Evolutionary conservation across 1,140 invertebrate genomes (phyloP).

Genomic region (Wasmannia auropunctata): DNA sequence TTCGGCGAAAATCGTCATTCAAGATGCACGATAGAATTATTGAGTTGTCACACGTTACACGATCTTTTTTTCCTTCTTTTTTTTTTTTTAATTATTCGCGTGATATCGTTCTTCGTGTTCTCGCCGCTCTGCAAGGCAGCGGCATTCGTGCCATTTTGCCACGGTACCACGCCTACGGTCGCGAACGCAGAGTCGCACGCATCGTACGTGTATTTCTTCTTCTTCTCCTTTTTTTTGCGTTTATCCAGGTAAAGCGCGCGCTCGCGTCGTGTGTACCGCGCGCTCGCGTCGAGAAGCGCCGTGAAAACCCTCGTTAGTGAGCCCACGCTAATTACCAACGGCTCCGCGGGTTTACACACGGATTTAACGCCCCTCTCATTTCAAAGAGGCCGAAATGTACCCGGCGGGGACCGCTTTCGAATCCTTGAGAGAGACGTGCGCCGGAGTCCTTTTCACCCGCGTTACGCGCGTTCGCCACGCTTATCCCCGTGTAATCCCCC

Average conservation of each 20-base stretch:
- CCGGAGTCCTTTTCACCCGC: conserved; percentile 50
- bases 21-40: background rate
- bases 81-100: background rate
- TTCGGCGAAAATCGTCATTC: background rate
- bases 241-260: conserved; percentile 71
- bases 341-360: conserved; percentile 78
- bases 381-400: conserved; percentile 75
- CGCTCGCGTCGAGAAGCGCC: conserved; percentile 58
- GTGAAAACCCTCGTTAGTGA: conserved; percentile 80
- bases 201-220: background rate
- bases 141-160: conserved; percentile 13
- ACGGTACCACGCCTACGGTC: conserved; percentile 60
- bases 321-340: conserved; percentile 78
- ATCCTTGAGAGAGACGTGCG: conserved; percentile 55
- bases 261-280: conserved; percentile 3
- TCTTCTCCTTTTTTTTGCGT: conserved; percentile 33
- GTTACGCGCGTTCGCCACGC: conserved; percentile 47
- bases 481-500: conserved; percentile 21
- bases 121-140: background rate
- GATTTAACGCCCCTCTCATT: conserved; percentile 79
- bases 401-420: conserved; percentile 58
- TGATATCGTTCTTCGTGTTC: background rate
- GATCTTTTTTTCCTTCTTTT: background rate
- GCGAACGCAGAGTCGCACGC: background rate
- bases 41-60: background rate